phyloP scores from a whole-genome alignment of 2,888 invertebrate species.

The Lucinisca nassula region DNA sequence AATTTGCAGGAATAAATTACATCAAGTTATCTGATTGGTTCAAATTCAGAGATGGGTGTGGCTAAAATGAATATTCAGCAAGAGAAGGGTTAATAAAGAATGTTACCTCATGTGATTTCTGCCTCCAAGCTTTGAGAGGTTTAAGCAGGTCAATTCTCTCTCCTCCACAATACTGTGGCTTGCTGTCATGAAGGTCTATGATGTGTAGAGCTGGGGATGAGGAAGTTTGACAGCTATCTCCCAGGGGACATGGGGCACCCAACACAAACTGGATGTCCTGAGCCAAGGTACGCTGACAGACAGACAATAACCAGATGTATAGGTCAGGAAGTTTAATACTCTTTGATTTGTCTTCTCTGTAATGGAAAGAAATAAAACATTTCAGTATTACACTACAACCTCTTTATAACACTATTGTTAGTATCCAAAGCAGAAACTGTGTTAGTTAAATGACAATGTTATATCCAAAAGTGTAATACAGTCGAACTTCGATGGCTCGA shows the following conservation, averaged over 20 bases:
- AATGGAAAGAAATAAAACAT: background rate
- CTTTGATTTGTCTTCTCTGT: conserved; percentile 58
- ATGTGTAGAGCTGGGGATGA: conserved; percentile 54
- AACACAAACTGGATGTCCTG: conserved; percentile 33
- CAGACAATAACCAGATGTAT: conserved; percentile 48
- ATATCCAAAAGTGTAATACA: too few relatives aligned
- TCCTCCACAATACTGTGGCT: conserved; percentile 68
- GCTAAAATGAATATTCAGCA: too few relatives aligned
- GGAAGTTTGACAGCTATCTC: conserved; percentile 36
- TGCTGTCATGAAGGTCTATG: conserved; percentile 58
- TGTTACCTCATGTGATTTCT: conserved; percentile 16
- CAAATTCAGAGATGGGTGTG: too few relatives aligned
- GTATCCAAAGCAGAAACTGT: too few relatives aligned
- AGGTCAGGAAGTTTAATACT: conserved; percentile 36
- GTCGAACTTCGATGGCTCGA: too few relatives aligned
- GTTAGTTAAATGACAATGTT: too few relatives aligned
- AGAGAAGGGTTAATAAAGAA: too few relatives aligned
- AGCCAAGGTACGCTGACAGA: conserved; percentile 33
- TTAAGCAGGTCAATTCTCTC: conserved; percentile 68
- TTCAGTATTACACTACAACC: too few relatives aligned
- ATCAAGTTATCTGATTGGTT: too few relatives aligned
- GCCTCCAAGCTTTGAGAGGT: conserved; percentile 66
- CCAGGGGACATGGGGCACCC: conserved; percentile 59
- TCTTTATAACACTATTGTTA: too few relatives aligned
- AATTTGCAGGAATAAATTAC: too few relatives aligned